phyloP scores from a whole-genome alignment of 2,888 invertebrate genomes.

The Stenchaetothrips biformis region DNA sequence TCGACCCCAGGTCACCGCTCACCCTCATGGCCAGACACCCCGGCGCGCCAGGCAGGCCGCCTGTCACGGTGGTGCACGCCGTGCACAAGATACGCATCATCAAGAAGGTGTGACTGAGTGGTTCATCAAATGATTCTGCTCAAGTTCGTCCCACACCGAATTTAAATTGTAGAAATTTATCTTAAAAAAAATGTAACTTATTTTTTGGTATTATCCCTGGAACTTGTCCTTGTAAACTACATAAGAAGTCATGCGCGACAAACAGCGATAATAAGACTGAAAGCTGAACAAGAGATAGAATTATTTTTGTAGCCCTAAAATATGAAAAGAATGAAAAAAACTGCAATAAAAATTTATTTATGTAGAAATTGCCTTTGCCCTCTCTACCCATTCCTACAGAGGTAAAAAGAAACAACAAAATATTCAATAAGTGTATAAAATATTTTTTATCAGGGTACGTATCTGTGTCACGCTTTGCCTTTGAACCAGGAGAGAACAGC shows the following conservation, averaged over 20 bases:
- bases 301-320: neutral
- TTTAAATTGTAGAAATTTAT: neutral
- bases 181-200: neutral
- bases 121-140: neutral
- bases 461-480: too few species aligned
- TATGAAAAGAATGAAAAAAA: neutral
- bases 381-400: too few species aligned
- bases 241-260: neutral
- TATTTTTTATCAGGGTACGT: too few species aligned
- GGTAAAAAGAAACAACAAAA: too few species aligned
- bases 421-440: too few species aligned
- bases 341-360: neutral
- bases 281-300: neutral
- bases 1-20: neutral
- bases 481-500: too few species aligned
- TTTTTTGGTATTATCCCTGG: neutral
- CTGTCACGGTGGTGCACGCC: slow-evolving; percentile 5
- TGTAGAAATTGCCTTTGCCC: neutral
- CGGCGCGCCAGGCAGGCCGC: neutral
- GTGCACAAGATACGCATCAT: neutral
- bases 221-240: too few species aligned
- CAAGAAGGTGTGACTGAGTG: neutral
- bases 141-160: too few species aligned
- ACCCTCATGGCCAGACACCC: neutral
- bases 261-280: neutral